These are phyloP conservation scores for Dendrophyllia cribrosa DNA, from an alignment of 64 coral and sea anemone species.

Conservation along the genomic window DNA sequence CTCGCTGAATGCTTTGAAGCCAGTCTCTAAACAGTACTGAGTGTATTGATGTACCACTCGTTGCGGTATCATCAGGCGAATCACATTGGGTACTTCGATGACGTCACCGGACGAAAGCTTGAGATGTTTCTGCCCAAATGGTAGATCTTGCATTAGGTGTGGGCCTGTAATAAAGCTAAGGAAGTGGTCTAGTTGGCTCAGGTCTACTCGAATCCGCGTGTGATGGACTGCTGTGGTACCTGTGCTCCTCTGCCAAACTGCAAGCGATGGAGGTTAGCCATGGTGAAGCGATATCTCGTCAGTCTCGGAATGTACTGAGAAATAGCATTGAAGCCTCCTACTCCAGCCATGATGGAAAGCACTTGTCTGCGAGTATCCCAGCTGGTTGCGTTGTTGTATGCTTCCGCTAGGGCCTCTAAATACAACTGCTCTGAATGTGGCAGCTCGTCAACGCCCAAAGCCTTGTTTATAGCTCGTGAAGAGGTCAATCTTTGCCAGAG, in stretches of 20 bases:
- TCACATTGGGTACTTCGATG: neutral
- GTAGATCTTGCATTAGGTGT: neutral
- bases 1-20: slow-evolving; percentile 16
- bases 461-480: neutral
- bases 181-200: neutral
- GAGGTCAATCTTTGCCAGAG: neutral
- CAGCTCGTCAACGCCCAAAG: neutral
- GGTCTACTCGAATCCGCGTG: neutral
- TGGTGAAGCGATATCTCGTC: slow-evolving; percentile 1
- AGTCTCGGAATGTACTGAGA: neutral
- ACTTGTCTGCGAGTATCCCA: slow-evolving; percentile 36
- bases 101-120: slow-evolving; percentile 6
- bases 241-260: neutral
- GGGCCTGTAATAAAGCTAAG: neutral
- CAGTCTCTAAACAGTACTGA: neutral
- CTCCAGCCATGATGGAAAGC: slow-evolving; percentile 10
- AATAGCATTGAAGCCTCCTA: neutral
- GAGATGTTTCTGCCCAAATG: neutral
- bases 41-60: slow-evolving; percentile 9
- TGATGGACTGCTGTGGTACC: neutral
- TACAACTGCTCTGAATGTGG: slow-evolving; percentile 22
- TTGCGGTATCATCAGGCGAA: slow-evolving; percentile 7
- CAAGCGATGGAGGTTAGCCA: neutral
- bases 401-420: slow-evolving; percentile 20
- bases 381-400: slow-evolving; percentile 7